Base-by-base conservation (phyloP, 1,140 invertebrate species). In the Chelonus insularis region DNA sequence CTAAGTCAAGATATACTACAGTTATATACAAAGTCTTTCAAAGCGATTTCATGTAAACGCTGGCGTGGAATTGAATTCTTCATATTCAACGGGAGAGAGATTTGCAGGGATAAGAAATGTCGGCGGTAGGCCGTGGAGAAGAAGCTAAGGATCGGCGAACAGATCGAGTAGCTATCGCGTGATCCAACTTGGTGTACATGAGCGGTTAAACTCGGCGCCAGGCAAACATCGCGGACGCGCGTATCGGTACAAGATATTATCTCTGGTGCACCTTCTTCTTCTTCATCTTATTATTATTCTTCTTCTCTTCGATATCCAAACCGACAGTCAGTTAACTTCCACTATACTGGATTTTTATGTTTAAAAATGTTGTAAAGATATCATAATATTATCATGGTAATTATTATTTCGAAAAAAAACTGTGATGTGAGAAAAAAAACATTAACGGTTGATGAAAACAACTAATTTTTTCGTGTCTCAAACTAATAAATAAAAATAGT, bases 61-160 rank as follows among this genome's bases (percentile, higher is more conserved):
- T 52, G 5, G 37, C 6, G 56, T 59, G 18, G 62, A 63, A 63
- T 63, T 59, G 56, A 59, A 60, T 60, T 60, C 58, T 54, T 58
- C 55, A 63, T 63, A 63, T 60, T 59, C 41, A 50, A 48, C 12
- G 37, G 12, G 34, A 11, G 7, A 23, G 20, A 59, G 56, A 51
- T 41, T 12, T 39, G 8, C 18, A n/a, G 25, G 58, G 50, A 61
- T 61, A 61, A 60, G 57, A 12, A 32, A 51, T 34, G 56, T 65
- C 58, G 59, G 63, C 63, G 59, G 63, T 61, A 61, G 58, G 47
- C 63, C 59, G 63, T 65, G 48, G 55, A 50, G 63, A 60, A 65
- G 57, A 39, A 58, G 20, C 56, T 23, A 52, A 55, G 58, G 50
- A 55, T 59, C 57, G 25, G 47, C 29, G 23, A 36, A 32, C 9